Conservation (phyloP, 2,888 invertebrate species). For the Endotricha flammealis region DNA sequence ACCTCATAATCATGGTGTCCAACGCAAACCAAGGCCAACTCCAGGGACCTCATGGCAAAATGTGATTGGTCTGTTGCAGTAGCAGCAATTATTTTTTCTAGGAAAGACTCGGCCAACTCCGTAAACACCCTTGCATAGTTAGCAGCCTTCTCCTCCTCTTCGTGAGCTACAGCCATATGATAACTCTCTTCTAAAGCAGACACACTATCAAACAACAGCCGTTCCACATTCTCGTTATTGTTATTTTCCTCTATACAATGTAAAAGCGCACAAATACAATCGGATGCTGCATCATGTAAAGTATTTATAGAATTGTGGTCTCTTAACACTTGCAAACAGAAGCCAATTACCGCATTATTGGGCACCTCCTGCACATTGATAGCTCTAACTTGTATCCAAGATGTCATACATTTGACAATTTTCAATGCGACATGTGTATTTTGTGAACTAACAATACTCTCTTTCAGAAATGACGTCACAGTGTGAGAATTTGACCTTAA, state of each 20-base stretch:
- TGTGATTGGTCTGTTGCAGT: conserved; percentile 80
- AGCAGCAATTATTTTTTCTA: conserved; percentile 87
- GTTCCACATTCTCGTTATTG: conserved; percentile 85
- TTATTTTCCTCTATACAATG: conserved; percentile 89
- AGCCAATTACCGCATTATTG: conserved; percentile 84
- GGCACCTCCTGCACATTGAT: conserved; percentile 86
- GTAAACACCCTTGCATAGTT: conserved; percentile 97
- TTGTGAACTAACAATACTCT: conserved; percentile 83
- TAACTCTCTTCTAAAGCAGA: conserved; percentile 90
- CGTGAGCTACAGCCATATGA: conserved; percentile 93
- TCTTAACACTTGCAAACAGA: conserved; percentile 83
- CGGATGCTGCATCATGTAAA: conserved; percentile 93
- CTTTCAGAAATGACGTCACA: conserved; percentile 88
- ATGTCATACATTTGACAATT: conserved; percentile 91
- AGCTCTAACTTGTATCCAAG: conserved; percentile 93
- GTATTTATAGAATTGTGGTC: conserved; percentile 79
- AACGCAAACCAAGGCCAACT: conserved; percentile 93
- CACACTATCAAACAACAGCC: conserved; percentile 89
- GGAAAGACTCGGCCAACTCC: conserved; percentile 93
- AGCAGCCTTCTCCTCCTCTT: conserved; percentile 95
- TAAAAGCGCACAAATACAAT: conserved; percentile 91
- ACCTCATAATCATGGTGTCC: conserved; percentile 98
- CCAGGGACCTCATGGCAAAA: conserved; percentile 90
- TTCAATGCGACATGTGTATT: conserved; percentile 84
- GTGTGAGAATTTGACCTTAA: conserved; percentile 85